Conservation (phyloP, 2,888 invertebrate species). For the Deroplatys truncata region DNA sequence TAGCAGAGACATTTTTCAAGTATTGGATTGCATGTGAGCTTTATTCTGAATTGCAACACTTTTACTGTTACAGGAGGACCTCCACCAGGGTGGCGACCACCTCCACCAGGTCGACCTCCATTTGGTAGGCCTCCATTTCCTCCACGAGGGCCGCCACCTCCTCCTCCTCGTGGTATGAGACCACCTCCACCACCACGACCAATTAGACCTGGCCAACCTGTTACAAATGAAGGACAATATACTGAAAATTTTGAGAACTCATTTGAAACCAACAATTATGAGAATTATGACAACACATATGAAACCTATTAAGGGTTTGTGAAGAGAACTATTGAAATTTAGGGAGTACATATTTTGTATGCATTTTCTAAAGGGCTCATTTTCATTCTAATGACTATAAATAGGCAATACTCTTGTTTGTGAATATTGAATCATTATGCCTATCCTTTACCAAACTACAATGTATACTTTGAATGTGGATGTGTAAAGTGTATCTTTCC, state of each 20-base stretch:
- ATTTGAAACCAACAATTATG: constrained; percentile 21
- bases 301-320: constrained; percentile 11
- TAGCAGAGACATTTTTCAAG: neutral
- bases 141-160: constrained; percentile 67
- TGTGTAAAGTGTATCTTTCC: no score
- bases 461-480: no score
- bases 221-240: constrained; percentile 11
- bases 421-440: no score
- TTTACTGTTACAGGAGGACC: constrained; percentile 62
- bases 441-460: no score
- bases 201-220: constrained; percentile 8
- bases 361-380: neutral
- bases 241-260: constrained; percentile 25
- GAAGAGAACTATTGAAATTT: neutral
- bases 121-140: constrained; percentile 56
- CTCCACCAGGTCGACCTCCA: constrained; percentile 47
- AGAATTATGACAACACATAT: constrained; percentile 25
- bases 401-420: no score
- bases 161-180: constrained; percentile 55
- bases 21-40: neutral
- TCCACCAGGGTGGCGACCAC: constrained; percentile 42
- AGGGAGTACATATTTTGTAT: neutral
- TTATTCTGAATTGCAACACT: neutral
- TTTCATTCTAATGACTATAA: neutral
- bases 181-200: constrained; percentile 33